Evolutionary conservation across 1,140 invertebrate genomes (phyloP).

Genomic region (Drosophila hydei): DNA sequence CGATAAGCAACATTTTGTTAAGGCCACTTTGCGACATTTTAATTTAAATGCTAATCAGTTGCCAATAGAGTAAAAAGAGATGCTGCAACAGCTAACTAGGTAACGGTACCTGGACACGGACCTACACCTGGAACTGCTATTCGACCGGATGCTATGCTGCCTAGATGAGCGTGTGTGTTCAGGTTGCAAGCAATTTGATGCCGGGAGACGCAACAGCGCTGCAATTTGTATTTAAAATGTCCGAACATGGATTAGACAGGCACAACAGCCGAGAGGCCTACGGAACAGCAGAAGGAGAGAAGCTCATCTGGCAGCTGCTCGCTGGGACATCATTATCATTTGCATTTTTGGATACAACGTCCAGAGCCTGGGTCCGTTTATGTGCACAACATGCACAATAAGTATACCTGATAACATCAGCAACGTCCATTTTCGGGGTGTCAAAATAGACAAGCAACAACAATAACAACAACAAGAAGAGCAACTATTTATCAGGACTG

Average conservation of each 20-base stretch:
- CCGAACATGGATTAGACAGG: constrained; percentile 62
- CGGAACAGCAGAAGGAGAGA: neutral
- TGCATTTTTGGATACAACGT: constrained; percentile 59
- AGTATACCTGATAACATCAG: constrained; percentile 29
- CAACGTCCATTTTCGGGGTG: constrained; percentile 33
- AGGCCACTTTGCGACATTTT: constrained; percentile 81
- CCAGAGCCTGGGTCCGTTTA: constrained; percentile 13
- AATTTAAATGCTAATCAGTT: constrained; percentile 81
- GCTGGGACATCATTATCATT: constrained; percentile 69
- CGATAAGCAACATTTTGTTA: constrained; percentile 72
- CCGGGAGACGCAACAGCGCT: constrained; percentile 35
- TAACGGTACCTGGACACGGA: constrained; percentile 5
- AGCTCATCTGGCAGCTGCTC: constrained; percentile 13
- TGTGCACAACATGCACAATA: constrained; percentile 35
- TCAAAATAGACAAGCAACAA: constrained; percentile 18
- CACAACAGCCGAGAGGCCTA: constrained; percentile 46
- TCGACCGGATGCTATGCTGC: no score
- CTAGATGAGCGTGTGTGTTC: constrained; percentile 2
- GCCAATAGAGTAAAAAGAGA: constrained; percentile 75
- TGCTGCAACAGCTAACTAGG: constrained; percentile 23
- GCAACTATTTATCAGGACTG: neutral
- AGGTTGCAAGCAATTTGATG: constrained; percentile 50
- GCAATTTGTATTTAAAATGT: constrained; percentile 81
- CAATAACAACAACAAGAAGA: neutral
- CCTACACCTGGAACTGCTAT: no score